Evolutionary conservation across 2,888 invertebrate species (phyloP).

Genomic region (Sarcophaga carnaria): DNA sequence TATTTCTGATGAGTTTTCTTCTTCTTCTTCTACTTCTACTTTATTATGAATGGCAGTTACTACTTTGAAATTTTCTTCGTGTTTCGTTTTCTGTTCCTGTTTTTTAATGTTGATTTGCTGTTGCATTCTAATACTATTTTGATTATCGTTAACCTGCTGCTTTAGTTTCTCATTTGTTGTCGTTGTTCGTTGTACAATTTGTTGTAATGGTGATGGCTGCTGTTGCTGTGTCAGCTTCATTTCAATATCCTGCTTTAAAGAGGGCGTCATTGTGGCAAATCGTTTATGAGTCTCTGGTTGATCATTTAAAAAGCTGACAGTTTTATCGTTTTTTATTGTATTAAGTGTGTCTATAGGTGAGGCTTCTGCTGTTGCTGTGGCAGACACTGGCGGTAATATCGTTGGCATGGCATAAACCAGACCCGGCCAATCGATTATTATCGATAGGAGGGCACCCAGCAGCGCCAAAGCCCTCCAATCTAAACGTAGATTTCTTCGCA

Average conservation of each 20-base stretch:
- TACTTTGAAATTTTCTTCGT: neutral
- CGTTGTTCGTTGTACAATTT: conserved; percentile 45
- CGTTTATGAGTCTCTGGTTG: neutral
- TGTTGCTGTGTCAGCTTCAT: conserved; percentile 5
- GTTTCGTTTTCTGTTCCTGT: conserved; percentile 12
- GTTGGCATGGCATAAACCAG: conserved; percentile 79
- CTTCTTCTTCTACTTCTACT: conserved; percentile 5
- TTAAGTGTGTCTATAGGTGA: conserved; percentile 50
- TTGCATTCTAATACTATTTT: conserved; percentile 63
- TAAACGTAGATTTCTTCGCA: conserved; percentile 80
- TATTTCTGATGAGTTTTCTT: conserved; percentile 41
- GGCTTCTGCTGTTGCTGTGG: conserved; percentile 42
- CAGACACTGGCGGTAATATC: conserved; percentile 65
- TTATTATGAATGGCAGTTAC: conserved; percentile 48
- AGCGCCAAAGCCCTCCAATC: conserved; percentile 82
- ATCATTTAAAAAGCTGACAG: conserved; percentile 47
- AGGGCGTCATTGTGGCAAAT: conserved; percentile 1
- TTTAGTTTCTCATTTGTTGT: conserved; percentile 50
- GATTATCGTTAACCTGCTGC: conserved; percentile 55
- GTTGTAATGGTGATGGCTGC: neutral
- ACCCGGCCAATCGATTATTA: conserved; percentile 79
- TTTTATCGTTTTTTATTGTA: conserved; percentile 67
- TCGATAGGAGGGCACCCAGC: conserved; percentile 82
- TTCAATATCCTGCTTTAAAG: conserved; percentile 19
- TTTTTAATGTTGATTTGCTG: conserved; percentile 36